phyloP scores from a whole-genome alignment of 2,113 vertebrate genomes.

The Monopterus albus region DNA sequence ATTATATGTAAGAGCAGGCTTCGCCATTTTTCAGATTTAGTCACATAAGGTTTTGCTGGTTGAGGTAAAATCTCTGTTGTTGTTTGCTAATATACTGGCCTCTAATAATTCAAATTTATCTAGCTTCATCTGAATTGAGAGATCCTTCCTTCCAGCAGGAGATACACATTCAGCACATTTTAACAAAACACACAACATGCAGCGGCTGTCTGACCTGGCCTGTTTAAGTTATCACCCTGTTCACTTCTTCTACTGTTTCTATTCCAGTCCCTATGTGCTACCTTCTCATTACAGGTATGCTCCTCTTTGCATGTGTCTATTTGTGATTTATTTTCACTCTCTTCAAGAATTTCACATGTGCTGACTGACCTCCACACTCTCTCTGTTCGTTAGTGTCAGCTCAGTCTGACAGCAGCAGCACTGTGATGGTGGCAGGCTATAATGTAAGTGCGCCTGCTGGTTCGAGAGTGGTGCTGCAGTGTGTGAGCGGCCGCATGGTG shows the following conservation, averaged over 20 bases:
- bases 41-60: too few relatives aligned
- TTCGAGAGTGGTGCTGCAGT: slow-evolving; percentile 85
- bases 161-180: background rate
- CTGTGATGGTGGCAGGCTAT: slow-evolving; percentile 86
- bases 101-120: background rate
- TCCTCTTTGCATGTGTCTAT: slow-evolving; percentile 8
- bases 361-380: background rate
- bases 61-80: background rate
- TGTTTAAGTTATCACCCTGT: slow-evolving; percentile 33
- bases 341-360: background rate
- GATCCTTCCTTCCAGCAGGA: background rate
- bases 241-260: slow-evolving; percentile 25
- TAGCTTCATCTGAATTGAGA: background rate
- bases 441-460: slow-evolving; percentile 84
- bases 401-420: slow-evolving; percentile 80
- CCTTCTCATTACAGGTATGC: slow-evolving; percentile 68
- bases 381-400: slow-evolving; percentile 59
- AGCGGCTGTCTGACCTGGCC: background rate
- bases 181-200: background rate
- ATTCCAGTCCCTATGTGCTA: slow-evolving; percentile 63
- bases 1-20: too few relatives aligned
- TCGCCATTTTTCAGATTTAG: too few relatives aligned
- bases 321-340: slow-evolving; percentile 2
- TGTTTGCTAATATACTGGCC: background rate
- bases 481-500: slow-evolving; percentile 92